phyloP scores from a whole-genome alignment of 1,140 invertebrate genomes.

The Globodera ellingtonae region DNA sequence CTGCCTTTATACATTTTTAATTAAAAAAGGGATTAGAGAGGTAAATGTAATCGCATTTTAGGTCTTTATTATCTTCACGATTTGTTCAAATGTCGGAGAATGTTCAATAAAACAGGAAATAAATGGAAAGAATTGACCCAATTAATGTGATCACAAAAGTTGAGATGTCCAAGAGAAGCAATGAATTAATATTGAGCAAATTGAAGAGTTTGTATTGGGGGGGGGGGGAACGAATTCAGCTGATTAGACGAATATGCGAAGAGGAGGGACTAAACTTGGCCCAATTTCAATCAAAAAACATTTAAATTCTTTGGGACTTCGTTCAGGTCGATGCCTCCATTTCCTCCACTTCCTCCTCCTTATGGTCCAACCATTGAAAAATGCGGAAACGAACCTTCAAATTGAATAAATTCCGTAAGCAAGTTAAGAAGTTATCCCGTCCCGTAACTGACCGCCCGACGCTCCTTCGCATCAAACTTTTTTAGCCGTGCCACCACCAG shows the following conservation, averaged over 20 bases:
- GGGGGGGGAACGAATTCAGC: not conserved
- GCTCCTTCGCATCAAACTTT: constrained; percentile 50
- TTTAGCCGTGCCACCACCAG: constrained; percentile 54
- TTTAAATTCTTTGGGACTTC: not conserved
- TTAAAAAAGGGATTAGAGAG: not conserved
- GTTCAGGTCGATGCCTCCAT: not conserved
- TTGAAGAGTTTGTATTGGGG: not conserved
- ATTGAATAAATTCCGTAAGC: constrained; percentile 25
- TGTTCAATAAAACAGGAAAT: too few species aligned
- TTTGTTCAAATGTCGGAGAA: too few species aligned
- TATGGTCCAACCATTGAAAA: constrained; percentile 39
- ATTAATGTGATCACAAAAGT: too few species aligned
- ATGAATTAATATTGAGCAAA: not conserved
- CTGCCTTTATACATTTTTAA: too few species aligned
- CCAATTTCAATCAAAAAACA: not conserved
- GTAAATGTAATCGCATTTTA: too few species aligned
- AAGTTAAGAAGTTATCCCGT: not conserved
- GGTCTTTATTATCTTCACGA: too few species aligned
- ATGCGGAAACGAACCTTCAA: constrained; percentile 46
- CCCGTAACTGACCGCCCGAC: constrained; percentile 38
- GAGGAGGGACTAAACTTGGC: not conserved
- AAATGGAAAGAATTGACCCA: too few species aligned
- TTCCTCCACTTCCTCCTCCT: constrained; percentile 46
- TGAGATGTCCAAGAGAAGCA: too few species aligned
- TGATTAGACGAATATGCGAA: not conserved